Conservation (phyloP, 2,113 vertebrate genomes). For the Mohoua ochrocephala region DNA sequence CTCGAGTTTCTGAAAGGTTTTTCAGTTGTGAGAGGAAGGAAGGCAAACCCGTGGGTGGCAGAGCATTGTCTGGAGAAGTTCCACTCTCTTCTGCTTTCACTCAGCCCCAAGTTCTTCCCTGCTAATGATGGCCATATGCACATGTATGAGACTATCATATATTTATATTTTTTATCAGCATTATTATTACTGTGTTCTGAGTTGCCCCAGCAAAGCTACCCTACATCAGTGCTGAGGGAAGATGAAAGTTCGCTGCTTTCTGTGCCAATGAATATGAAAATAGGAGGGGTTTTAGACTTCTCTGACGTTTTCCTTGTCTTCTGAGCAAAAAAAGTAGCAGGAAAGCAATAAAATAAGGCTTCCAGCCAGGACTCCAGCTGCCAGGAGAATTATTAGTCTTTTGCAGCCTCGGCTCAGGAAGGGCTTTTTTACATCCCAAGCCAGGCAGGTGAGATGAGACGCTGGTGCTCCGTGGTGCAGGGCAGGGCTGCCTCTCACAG, state of each 20-base stretch:
- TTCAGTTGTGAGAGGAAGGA: neutral
- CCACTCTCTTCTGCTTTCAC: neutral
- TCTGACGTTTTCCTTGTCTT: neutral
- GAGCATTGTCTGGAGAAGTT: neutral
- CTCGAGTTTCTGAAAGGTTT: rapidly evolving
- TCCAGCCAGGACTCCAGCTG: neutral
- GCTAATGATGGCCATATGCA: neutral
- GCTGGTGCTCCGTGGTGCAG: neutral
- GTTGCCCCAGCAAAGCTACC: neutral
- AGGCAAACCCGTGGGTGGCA: neutral
- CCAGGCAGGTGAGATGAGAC: neutral
- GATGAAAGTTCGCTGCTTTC: neutral
- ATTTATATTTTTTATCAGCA: neutral
- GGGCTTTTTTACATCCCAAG: neutral
- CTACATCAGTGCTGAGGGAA: neutral
- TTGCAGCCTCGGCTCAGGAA: neutral
- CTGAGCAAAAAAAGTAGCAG: neutral
- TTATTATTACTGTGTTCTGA: neutral
- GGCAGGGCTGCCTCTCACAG: neutral
- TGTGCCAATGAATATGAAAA: neutral
- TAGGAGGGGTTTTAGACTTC: neutral
- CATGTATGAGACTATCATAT: neutral
- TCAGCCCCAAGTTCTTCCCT: neutral
- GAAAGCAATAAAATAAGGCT: neutral
- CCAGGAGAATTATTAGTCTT: neutral